A percentile compares a stretch with the other conserved stretches of the same genome.
Conservation (phyloP, 2,888 invertebrate genomes). For the Lepidonotus clava region DNA sequence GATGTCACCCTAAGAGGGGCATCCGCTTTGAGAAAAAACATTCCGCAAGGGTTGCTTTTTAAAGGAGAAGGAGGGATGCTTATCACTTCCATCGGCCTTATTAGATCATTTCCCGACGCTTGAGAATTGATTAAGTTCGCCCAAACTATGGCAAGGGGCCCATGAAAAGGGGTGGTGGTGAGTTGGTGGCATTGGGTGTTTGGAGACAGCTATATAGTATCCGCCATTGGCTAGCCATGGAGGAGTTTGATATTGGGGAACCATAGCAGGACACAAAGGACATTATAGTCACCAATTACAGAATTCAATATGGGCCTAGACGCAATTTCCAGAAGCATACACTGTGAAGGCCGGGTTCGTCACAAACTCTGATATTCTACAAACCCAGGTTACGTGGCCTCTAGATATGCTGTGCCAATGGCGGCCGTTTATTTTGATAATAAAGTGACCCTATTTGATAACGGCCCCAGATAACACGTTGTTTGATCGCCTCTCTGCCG, state of each 20-base stretch:
- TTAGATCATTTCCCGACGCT: too few species aligned
- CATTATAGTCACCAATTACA: background rate
- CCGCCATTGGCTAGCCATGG: too few species aligned
- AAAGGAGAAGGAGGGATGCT: too few species aligned
- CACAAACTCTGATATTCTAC: background rate
- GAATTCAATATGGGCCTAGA: background rate
- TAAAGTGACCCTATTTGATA: background rate
- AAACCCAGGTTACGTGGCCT: background rate
- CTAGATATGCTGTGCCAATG: background rate
- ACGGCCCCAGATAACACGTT: background rate
- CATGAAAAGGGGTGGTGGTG: too few species aligned
- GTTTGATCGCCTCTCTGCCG: too few species aligned
- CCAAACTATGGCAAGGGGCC: too few species aligned
- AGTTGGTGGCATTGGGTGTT: too few species aligned
- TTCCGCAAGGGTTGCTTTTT: background rate
- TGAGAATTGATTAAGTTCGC: too few species aligned
- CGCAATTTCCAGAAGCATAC: background rate
- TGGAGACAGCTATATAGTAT: too few species aligned
- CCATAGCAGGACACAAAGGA: background rate
- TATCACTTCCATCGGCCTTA: too few species aligned
- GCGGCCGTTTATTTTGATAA: background rate
- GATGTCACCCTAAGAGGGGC: background rate
- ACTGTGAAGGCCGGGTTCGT: background rate
- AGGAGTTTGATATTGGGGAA: too few species aligned
- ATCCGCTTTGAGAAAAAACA: background rate